Base-by-base conservation (phyloP, 2,888 invertebrate genomes). In the Ophonus ardosiacus region DNA sequence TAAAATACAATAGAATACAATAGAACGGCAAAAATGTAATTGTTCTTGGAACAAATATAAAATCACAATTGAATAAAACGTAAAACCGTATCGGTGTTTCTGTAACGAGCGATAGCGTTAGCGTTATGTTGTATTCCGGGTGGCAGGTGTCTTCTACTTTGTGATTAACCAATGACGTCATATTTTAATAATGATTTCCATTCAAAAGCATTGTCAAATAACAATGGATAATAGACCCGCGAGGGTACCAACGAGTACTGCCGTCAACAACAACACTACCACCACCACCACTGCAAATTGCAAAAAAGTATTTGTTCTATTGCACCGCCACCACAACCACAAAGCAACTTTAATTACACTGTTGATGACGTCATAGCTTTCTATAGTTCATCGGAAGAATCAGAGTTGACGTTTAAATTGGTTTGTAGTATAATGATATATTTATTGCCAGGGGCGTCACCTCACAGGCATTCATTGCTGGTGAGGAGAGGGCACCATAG, bases 151-250 rank as follows among this genome's bases (percentile, higher is more conserved):
- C 87, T 86, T 87, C 87, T 88, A 87, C 87, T 87, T 85, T 86
- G 86, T 88, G 88, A 89, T 89, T 88, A 88, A 87, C 88, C 86
- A 88, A 88, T 87, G 88, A 88, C 88, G 88, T 89, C 89, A 88
- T 87, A 87, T 88, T 89, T 89, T 89, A 90, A 90, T 90, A 90
- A 90, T 90, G 90, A 88, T 88, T 89, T 89, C 89, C 89, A 88
- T 88, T 89, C 89, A 89, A 89, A 88, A 88, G 88, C 88, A 90
- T 90, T 90, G 90, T 90, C 88, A 88, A 90, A 88, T 88, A 88
- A 90, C 90, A 90, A 90, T 90, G 90, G 90, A 89, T 89, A 89
- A 89, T 87, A 87, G 83, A 85, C 63, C 87, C 83, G 76, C 87
- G 86, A 81, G 86, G 86, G 86, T 85, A 86, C 86, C 84, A 86